These are phyloP conservation scores for Myotis planiceps DNA, from an alignment of 2,797 vertebrate genomes.

Conservation along the genomic window DNA sequence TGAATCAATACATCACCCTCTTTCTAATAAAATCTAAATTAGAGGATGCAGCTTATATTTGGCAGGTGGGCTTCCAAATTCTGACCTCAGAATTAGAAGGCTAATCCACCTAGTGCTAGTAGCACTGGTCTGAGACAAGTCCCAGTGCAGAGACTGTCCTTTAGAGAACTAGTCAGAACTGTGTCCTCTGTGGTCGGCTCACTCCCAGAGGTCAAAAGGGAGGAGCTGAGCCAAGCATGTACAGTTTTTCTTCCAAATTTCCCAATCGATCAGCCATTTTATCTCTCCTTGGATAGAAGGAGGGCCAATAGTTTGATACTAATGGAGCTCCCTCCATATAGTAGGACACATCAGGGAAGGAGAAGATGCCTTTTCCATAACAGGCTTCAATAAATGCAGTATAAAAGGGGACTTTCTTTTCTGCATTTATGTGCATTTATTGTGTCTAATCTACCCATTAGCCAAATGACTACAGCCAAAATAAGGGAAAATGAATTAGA, in stretches of 20 bases:
- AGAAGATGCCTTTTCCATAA: neutral
- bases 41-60: neutral
- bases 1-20: neutral
- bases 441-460: neutral
- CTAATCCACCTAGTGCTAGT: neutral
- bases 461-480: conserved; percentile 1
- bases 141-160: neutral
- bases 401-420: neutral
- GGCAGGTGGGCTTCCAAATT: neutral
- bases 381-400: neutral
- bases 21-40: neutral
- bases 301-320: neutral
- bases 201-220: neutral
- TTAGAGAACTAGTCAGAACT: neutral
- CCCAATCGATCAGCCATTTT: neutral
- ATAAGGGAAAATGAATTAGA: neutral
- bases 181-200: neutral
- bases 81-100: neutral
- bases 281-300: neutral
- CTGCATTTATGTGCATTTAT: neutral
- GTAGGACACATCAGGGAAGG: neutral
- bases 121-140: neutral
- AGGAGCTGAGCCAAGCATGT: neutral
- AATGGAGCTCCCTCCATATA: neutral
- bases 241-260: neutral